Evolutionary conservation across 92 coral and sea anemone species (phyloP), one percentile per base, ranked within the genome.

Genomic region (Hydrozoanthus gracilis): DNA sequence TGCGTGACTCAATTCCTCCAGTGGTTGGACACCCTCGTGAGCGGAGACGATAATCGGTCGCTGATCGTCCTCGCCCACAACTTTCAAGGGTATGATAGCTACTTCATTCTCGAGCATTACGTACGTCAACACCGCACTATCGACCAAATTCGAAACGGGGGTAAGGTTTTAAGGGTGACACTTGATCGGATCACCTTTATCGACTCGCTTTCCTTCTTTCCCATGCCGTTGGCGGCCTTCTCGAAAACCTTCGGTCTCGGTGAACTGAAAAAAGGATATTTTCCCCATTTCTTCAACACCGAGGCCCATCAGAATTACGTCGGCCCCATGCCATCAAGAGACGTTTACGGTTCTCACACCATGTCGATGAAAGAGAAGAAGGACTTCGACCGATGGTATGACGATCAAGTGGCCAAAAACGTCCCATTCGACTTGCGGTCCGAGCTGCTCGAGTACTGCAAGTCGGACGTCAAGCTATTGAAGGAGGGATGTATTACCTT

Each of bases 381-480:
- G 77, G 51, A 14, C 9, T 73, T 61, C 56, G 77, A 73, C 12
- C 9, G 11, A 4, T 73, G 77, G 58, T 73, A 73, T 35, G 77
- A 73, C 12, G 77, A 47, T 3, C 77, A 12, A 47, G 16, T 14
- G 4, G 15, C 39, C 20, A 6, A 5, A 0, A 8, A 15, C 27
- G 16, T 12, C 77, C 27, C 12, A 14, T 76, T 76, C 65, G n/a
- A 76, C 20, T 76, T 51, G 12, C 80, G 10, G 8, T 3, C 12
- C 2, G 80, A 76, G 14, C 17, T 76, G 47, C 6, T 47, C 7
- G 80, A 18, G 5, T 76, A 52, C 46, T 76, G 80, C 44, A 3
- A 16, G 18, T 76, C 80, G 64, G 80, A 76, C 48, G 80, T 76
- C 0, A 20, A 39, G 2, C 45, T 76, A 7, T 12, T 51, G 46